phyloP scores from a whole-genome alignment of 2,888 invertebrate genomes.

The Drosophila percnosoma region DNA sequence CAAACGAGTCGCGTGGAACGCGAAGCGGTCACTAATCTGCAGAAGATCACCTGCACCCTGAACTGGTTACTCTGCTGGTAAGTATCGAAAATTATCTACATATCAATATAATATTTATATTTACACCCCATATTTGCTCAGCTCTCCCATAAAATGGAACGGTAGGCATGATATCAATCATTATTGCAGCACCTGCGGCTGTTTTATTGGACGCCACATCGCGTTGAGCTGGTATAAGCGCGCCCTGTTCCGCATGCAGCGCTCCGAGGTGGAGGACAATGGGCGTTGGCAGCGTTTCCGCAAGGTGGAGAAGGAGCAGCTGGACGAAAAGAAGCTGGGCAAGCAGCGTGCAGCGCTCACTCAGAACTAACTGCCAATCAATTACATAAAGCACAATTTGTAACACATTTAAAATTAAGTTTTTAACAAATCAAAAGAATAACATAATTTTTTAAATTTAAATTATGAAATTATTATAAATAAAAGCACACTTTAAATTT shows the following conservation, averaged over 20 bases:
- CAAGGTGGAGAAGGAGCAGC: constrained; percentile 73
- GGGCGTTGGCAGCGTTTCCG: constrained; percentile 75
- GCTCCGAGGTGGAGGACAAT: constrained; percentile 72
- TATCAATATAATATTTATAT: background rate
- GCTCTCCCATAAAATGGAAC: constrained; percentile 79
- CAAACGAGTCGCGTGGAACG: constrained; percentile 60
- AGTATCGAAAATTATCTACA: constrained; percentile 7
- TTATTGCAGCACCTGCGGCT: constrained; percentile 82
- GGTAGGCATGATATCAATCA: constrained; percentile 82
- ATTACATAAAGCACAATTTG: background rate
- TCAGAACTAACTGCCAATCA: constrained; percentile 11
- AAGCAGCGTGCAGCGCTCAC: constrained; percentile 56
- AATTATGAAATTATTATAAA: background rate
- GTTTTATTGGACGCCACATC: constrained; percentile 82
- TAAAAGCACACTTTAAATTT: background rate
- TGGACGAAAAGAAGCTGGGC: constrained; percentile 73
- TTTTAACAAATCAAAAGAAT: background rate
- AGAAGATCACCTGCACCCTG: constrained; percentile 66
- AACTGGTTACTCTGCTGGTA: constrained; percentile 81
- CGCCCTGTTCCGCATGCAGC: constrained; percentile 76
- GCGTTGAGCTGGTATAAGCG: constrained; percentile 82
- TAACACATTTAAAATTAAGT: background rate
- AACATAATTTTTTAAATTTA: background rate
- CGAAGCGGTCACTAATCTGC: constrained; percentile 73
- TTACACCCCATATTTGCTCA: constrained; percentile 20